These are phyloP conservation scores for Dendrocincla fuliginosa DNA, from an alignment of 2,797 vertebrate species.

Conservation along the genomic window DNA sequence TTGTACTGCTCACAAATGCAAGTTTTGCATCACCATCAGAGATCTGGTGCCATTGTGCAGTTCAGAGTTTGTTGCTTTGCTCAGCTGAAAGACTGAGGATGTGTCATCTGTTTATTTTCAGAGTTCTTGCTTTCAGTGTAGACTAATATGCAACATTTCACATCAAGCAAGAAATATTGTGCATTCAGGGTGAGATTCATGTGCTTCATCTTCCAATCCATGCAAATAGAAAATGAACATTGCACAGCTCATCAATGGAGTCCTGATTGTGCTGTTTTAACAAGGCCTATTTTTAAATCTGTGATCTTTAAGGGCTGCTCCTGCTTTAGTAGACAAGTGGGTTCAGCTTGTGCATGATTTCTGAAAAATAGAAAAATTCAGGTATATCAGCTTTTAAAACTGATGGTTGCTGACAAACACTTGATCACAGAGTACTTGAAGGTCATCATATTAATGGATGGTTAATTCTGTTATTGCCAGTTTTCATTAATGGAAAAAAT, in stretches of 20 bases:
- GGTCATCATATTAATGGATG: not conserved
- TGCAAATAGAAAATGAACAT: not conserved
- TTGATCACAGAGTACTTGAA: not conserved
- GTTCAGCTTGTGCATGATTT: not conserved
- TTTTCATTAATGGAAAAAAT: not conserved
- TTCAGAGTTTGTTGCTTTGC: not conserved
- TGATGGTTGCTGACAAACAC: not conserved
- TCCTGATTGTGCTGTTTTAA: not conserved
- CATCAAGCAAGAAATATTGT: not conserved
- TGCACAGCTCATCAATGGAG: rapidly evolving
- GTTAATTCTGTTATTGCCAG: not conserved
- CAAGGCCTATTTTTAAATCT: not conserved
- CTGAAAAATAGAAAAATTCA: not conserved
- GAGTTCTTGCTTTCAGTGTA: not conserved
- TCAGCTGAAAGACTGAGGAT: not conserved
- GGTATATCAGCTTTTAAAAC: not conserved
- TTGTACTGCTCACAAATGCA: not conserved
- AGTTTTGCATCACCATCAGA: not conserved
- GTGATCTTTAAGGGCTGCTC: not conserved
- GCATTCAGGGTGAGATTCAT: not conserved
- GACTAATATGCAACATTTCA: not conserved
- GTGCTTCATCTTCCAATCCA: not conserved
- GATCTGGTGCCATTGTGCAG: not conserved
- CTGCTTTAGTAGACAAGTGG: not conserved
- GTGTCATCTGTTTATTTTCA: not conserved